Percentiles rank a stretch among this genome's conserved stretches.
phyloP scores from a whole-genome alignment of 1,140 invertebrate species.

The Ectropis grisescens region DNA sequence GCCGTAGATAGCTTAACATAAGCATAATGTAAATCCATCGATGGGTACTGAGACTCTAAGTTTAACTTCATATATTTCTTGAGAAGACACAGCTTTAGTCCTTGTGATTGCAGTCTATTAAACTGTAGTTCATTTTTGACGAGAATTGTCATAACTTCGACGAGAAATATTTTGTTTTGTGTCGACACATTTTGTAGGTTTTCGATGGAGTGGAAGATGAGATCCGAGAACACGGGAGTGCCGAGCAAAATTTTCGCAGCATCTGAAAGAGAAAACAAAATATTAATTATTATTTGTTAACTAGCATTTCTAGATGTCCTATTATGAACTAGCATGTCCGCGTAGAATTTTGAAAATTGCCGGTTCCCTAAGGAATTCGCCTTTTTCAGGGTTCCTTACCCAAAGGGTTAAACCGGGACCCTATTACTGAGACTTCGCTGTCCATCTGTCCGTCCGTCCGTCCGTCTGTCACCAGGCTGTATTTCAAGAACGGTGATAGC shows the following conservation, averaged over 20 bases:
- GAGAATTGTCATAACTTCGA: constrained; percentile 10
- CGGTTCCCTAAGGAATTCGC: no score
- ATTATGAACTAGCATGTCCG: no score
- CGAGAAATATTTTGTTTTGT: constrained; percentile 13
- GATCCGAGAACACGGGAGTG: constrained; percentile 14
- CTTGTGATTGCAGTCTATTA: constrained; percentile 11
- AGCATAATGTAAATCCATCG: constrained; percentile 5
- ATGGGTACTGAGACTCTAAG: neutral
- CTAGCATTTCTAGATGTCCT: no score
- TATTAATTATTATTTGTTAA: no score
- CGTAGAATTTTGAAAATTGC: no score
- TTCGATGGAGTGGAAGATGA: constrained; percentile 9
- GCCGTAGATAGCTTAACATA: constrained; percentile 8
- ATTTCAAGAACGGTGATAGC: no score
- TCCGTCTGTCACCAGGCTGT: no score
- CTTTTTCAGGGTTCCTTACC: no score
- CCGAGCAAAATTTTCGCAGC: constrained; percentile 13
- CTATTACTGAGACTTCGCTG: no score
- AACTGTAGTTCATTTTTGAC: constrained; percentile 19
- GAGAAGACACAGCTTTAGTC: neutral
- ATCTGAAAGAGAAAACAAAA: constrained; percentile 13
- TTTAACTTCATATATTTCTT: constrained; percentile 4
- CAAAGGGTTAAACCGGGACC: no score
- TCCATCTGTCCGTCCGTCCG: no score
- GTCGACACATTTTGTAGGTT: constrained; percentile 6